Conservation (phyloP, 1,140 invertebrate species). For the Artemia franciscana region DNA sequence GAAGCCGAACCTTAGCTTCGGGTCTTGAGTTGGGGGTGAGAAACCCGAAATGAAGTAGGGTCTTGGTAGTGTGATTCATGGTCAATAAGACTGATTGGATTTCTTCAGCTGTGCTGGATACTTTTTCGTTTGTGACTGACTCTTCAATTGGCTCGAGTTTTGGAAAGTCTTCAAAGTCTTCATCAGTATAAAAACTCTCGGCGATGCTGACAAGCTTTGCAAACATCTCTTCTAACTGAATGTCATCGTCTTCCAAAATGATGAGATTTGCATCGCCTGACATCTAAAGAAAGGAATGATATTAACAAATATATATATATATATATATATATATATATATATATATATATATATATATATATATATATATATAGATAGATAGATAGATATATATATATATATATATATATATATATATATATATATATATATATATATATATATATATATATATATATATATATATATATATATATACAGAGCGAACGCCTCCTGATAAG, state of each 20-base stretch:
- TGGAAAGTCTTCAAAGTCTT: not conserved
- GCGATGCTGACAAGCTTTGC: not conserved
- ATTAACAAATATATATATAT: not conserved
- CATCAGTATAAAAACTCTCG: conserved; percentile 1
- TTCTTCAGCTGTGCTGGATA: not conserved
- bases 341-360: conserved; percentile 3
- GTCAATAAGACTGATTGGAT: not conserved
- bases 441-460: conserved; percentile 5
- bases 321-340: not conserved
- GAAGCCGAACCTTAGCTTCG: not conserved
- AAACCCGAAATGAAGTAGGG: not conserved
- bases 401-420: too few relatives aligned
- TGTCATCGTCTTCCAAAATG: not conserved
- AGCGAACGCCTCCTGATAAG: not conserved
- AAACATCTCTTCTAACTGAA: not conserved
- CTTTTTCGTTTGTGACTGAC: not conserved
- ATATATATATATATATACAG: not conserved
- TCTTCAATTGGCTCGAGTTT: not conserved
- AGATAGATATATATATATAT: too few relatives aligned
- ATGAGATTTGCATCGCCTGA: not conserved
- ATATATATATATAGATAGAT: too few relatives aligned
- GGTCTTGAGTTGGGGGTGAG: not conserved
- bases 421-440: conserved; percentile 6
- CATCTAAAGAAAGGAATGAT: not conserved
- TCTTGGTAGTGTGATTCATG: not conserved